phyloP scores from a whole-genome alignment of 1,140 invertebrate genomes.

The Tetramorium parvispinum region DNA sequence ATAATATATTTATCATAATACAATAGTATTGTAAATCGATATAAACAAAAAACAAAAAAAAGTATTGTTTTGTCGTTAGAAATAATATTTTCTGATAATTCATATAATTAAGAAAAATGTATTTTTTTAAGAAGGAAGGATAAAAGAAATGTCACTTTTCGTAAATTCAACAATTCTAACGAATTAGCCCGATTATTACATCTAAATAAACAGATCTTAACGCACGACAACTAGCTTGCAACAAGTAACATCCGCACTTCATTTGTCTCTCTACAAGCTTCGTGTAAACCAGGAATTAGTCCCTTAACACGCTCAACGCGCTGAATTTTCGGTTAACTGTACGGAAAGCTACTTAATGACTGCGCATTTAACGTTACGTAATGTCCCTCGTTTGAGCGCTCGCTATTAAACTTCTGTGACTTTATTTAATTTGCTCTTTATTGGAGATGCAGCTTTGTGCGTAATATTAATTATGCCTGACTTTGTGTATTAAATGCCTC shows the following conservation, averaged over 20 bases:
- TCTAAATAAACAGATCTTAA: conserved; percentile 1
- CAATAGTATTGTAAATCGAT: neutral
- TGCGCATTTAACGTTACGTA: conserved; percentile 11
- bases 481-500: neutral
- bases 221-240: conserved; percentile 1
- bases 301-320: conserved; percentile 32
- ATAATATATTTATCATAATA: neutral
- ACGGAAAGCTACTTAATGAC: conserved; percentile 33
- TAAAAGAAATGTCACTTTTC: neutral
- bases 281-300: conserved; percentile 49
- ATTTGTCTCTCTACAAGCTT: conserved; percentile 42
- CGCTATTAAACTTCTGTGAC: conserved; percentile 1
- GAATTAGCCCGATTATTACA: neutral
- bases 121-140: neutral
- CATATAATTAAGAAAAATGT: neutral
- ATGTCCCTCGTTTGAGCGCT: neutral
- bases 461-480: neutral
- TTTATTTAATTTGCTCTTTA: conserved; percentile 3
- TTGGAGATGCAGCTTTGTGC: neutral
- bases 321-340: conserved; percentile 32
- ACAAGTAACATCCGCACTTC: conserved; percentile 49
- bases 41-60: neutral
- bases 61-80: neutral
- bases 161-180: neutral
- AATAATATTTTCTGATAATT: neutral